A percentile compares a stretch with the other conserved stretches of the same genome.
phyloP scores from a whole-genome alignment of 2,797 vertebrate species.

The Enteromius unitaeniatus region DNA sequence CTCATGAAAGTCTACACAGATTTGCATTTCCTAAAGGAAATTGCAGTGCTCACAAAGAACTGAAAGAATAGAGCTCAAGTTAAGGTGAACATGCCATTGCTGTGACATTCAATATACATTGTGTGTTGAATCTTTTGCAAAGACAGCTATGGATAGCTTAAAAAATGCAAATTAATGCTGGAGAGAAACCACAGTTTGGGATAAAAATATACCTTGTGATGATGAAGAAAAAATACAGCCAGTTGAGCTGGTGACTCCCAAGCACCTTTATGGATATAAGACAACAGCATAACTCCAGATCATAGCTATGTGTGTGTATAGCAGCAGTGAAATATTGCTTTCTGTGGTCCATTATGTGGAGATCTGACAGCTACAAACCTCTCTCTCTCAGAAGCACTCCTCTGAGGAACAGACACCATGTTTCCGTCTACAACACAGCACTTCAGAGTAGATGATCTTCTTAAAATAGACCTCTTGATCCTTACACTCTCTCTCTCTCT shows the following conservation, averaged over 20 bases:
- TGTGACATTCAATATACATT: background rate
- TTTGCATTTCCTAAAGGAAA: constrained; percentile 27
- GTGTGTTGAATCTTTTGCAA: background rate
- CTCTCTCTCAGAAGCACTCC: constrained; percentile 16
- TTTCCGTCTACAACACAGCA: constrained; percentile 44
- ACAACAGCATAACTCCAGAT: constrained; percentile 31
- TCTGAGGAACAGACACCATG: constrained; percentile 40
- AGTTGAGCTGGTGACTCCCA: constrained; percentile 16
- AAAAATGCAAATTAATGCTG: background rate
- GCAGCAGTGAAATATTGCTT: constrained; percentile 16
- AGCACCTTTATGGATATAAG: constrained; percentile 35
- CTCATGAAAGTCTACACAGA: constrained; percentile 7
- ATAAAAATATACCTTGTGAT: background rate
- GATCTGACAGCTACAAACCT: constrained; percentile 49
- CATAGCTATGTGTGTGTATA: constrained; percentile 9
- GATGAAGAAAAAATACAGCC: background rate
- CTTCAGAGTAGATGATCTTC: constrained; percentile 30
- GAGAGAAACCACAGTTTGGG: background rate
- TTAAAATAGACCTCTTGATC: constrained; percentile 24
- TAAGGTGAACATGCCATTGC: background rate
- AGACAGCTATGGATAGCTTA: background rate
- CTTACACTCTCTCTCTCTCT: constrained; percentile 3
- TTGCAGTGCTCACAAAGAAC: background rate
- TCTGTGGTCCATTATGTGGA: constrained; percentile 28
- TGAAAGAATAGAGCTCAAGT: background rate